Base-by-base conservation (phyloP, 2,797 vertebrate genomes). In the Crenuchus spilurus region DNA sequence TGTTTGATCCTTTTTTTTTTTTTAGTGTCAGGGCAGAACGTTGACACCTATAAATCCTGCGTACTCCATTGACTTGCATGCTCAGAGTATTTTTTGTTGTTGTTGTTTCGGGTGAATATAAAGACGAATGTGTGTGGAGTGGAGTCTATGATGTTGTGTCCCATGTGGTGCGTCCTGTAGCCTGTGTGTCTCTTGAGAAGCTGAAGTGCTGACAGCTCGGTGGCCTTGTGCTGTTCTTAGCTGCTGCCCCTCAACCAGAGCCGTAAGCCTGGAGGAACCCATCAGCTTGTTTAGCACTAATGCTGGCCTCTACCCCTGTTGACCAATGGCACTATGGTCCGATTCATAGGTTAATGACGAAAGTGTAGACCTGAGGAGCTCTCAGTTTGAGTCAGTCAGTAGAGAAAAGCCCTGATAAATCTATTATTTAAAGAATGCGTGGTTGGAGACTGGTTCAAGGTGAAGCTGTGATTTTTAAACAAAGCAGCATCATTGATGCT, bases 111-210 rank as follows among this genome's bases (percentile, higher is more conserved):
- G 30, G 20, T 54, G 46, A 66, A 64, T 69, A 49, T 54, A 54
- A 26, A 80, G 79, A 74, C 62, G 39, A 70, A 74, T 57, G 69
- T 46, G 58, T 71, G 61, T 30, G 41, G 64, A 72, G 49, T 46
- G 70, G 24, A 49, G 33, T 58, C 41, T 44, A 42, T 69, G 64
- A 69, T 54, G 61, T 54, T 1, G 51, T 6, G 14, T 54, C 24
- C 24, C 24, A 16, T 30, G 51, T 54, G 51, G 26, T 30, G 51
- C 26, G 4, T 30, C 28, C 26, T 16, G 46, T 8, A 49, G 18
- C 46, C 46, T 22, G 8, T 28, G 14, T 30, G 67, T 42, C 71
- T 77, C 60, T 18, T 39, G 61, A 44, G 35, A 55, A 35, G 67
- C 55, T 68, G 72, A 39, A 66, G 52, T 42, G 35, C 62, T 61